Percentiles rank a stretch among this genome's conserved stretches.
Conservation (phyloP, 2,888 invertebrate genomes). For the Ligdia adustata region DNA sequence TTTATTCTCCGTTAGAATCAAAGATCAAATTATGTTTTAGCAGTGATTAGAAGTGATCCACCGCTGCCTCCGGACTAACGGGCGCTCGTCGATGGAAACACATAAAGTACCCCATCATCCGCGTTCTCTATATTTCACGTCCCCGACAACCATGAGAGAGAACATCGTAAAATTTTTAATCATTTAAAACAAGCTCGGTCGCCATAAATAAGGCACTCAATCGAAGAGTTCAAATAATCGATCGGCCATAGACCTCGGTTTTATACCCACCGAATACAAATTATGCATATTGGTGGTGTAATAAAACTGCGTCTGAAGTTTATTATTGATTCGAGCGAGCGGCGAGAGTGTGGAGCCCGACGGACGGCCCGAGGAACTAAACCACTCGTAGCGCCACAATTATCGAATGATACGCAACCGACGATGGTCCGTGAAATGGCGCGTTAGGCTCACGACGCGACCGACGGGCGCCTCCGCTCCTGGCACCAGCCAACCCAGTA, state of each 20-base stretch:
- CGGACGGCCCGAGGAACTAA: constrained; percentile 30
- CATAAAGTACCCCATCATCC: constrained; percentile 38
- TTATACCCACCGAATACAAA: constrained; percentile 35
- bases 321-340: constrained; percentile 37
- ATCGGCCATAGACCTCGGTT: constrained; percentile 36
- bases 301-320: constrained; percentile 36
- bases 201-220: constrained; percentile 41
- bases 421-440: constrained; percentile 31
- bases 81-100: constrained; percentile 22
- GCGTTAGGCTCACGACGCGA: constrained; percentile 20
- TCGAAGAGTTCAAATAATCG: constrained; percentile 40
- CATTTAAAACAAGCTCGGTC: constrained; percentile 41
- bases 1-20: no score
- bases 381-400: constrained; percentile 37
- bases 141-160: constrained; percentile 35
- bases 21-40: no score
- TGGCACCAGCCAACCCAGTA: constrained; percentile 5
- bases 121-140: constrained; percentile 36
- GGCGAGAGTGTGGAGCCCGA: no score
- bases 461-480: constrained; percentile 3
- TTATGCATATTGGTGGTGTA: constrained; percentile 38
- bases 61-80: constrained; percentile 2
- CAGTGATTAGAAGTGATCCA: constrained; percentile 7
- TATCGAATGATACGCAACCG: constrained; percentile 37
- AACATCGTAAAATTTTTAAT: constrained; percentile 41